A percentile compares a stretch with the other conserved stretches of the same genome.
Conservation (phyloP, 2,797 vertebrate genomes). For the Staurois parvus region DNA sequence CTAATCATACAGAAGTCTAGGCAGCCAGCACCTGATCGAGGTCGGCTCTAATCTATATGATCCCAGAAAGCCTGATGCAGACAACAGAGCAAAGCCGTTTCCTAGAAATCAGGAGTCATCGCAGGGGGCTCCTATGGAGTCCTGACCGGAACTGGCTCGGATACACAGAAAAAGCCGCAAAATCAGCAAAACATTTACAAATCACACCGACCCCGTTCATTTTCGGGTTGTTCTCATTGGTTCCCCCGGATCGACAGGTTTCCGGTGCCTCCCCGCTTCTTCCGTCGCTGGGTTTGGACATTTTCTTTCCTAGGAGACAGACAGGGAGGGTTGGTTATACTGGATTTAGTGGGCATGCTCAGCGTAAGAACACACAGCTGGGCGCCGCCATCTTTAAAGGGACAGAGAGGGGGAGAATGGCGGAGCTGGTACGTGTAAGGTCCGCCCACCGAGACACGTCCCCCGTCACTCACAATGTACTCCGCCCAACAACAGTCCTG, state of each 20-base stretch:
- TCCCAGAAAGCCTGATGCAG: too few species aligned
- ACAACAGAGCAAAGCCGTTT: too few species aligned
- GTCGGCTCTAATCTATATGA: too few species aligned
- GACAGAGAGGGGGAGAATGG: constrained; percentile 39
- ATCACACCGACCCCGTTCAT: constrained; percentile 87
- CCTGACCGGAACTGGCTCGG: background rate
- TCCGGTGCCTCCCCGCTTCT: constrained; percentile 71
- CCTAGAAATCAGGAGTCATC: too few species aligned
- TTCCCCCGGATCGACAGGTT: constrained; percentile 73
- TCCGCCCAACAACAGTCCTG: too few species aligned
- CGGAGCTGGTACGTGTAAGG: too few species aligned
- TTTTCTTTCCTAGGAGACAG: constrained; percentile 81
- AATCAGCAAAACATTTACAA: background rate
- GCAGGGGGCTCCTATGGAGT: background rate
- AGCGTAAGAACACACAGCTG: constrained; percentile 67
- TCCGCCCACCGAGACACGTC: too few species aligned
- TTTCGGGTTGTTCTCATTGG: constrained; percentile 82
- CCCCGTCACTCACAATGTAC: too few species aligned
- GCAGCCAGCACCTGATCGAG: too few species aligned
- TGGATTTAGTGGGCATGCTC: constrained; percentile 48
- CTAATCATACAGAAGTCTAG: too few species aligned
- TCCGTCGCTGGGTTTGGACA: constrained; percentile 74
- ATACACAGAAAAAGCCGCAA: background rate
- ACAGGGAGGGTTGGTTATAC: constrained; percentile 60
- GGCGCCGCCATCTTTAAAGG: constrained; percentile 84